Conservation (phyloP, 1,140 invertebrate genomes). For the Diachasmimorpha longicaudata region DNA sequence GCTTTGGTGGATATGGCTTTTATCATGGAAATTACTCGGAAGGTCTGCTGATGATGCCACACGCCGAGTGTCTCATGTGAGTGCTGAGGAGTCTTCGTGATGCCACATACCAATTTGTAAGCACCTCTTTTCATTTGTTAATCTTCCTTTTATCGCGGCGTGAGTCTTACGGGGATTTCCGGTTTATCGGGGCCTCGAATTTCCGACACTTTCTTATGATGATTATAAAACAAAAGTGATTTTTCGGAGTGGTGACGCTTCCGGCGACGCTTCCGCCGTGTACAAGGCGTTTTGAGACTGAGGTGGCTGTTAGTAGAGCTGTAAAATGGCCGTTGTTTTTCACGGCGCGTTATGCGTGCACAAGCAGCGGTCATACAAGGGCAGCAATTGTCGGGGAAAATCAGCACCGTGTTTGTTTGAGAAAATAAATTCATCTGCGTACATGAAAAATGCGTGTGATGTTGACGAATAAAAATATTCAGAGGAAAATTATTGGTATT, state of each 20-base stretch:
- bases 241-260: slow-evolving; percentile 2
- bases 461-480: too few relatives aligned
- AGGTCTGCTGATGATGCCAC: slow-evolving; percentile 8
- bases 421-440: too few relatives aligned
- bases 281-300: neutral
- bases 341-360: neutral
- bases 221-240: neutral
- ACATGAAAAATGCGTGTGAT: too few relatives aligned
- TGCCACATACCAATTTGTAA: slow-evolving; percentile 27
- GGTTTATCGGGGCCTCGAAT: neutral
- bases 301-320: neutral
- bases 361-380: too few relatives aligned
- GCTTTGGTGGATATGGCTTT: slow-evolving; percentile 6
- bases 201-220: neutral
- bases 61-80: slow-evolving; percentile 1
- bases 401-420: too few relatives aligned
- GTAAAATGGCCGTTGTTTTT: neutral
- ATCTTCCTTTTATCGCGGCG: slow-evolving; percentile 9
- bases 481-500: too few relatives aligned
- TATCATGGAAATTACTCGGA: slow-evolving; percentile 35
- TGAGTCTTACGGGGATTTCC: neutral
- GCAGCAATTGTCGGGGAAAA: too few relatives aligned
- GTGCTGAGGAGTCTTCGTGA: slow-evolving; percentile 16
- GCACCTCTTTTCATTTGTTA: neutral
- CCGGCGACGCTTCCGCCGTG: slow-evolving; percentile 11